phyloP scores from a whole-genome alignment of 2,113 vertebrate species.

The Poeciliopsis retropinna region DNA sequence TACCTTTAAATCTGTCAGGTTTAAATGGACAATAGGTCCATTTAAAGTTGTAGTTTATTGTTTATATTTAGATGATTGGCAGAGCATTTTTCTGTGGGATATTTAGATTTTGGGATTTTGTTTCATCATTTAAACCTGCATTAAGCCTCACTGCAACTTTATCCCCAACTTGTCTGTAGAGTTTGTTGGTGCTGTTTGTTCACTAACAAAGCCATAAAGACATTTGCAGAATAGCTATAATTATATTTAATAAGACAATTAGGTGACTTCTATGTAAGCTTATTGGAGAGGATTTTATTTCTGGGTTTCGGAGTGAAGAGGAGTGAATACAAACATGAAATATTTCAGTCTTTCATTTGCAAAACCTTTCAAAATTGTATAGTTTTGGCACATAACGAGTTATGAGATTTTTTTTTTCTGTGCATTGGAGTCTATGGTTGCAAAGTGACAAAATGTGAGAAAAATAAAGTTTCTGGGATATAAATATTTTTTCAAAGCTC shows the following conservation, averaged over 20 bases:
- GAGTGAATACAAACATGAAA: background rate
- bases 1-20: background rate
- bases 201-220: background rate
- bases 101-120: background rate
- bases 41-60: background rate
- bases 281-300: too few relatives aligned
- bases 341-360: background rate
- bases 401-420: background rate
- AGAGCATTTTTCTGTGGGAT: background rate
- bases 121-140: background rate
- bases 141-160: background rate
- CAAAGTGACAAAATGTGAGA: background rate
- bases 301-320: background rate
- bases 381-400: background rate
- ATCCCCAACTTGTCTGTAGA: background rate
- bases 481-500: background rate
- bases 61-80: background rate
- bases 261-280: too few relatives aligned
- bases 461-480: background rate
- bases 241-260: too few relatives aligned
- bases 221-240: background rate
- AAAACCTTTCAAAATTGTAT: background rate
- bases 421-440: background rate
- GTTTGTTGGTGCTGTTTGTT: background rate
- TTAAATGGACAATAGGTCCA: background rate